Evolutionary conservation across 2,888 invertebrate species (phyloP).

Genomic region (Pyrocoelia pectoralis): DNA sequence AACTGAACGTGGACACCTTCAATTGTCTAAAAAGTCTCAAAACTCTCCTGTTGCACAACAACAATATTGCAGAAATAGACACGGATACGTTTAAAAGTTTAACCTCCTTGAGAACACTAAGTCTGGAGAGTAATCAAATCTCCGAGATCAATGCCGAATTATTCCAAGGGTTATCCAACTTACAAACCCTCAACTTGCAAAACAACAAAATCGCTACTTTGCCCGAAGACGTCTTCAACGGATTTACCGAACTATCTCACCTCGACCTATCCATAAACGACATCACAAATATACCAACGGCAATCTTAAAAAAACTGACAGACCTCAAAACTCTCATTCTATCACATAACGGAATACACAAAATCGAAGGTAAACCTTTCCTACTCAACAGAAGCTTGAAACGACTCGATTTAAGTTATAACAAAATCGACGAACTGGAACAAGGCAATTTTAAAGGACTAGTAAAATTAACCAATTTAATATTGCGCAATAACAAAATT

Average conservation of each 20-base stretch:
- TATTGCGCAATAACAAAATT: not conserved
- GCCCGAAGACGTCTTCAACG: not conserved
- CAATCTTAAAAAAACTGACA: not conserved
- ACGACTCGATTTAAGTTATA: not conserved
- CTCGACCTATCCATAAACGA: not conserved
- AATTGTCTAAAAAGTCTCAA: not conserved
- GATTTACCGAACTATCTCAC: not conserved
- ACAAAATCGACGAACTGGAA: not conserved
- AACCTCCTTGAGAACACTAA: not conserved
- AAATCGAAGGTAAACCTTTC: not conserved
- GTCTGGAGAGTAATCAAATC: not conserved
- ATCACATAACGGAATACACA: not conserved
- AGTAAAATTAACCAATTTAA: not conserved
- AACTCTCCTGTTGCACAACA: not conserved
- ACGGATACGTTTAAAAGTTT: not conserved
- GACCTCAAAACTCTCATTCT: not conserved
- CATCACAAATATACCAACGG: not conserved
- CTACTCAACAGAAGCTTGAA: not conserved
- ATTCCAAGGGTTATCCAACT: not conserved
- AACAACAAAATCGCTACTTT: not conserved
- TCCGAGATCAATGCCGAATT: not conserved
- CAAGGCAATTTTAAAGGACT: not conserved
- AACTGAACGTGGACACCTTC: not conserved
- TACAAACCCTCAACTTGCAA: not conserved
- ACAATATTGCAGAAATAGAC: not conserved